Base-by-base conservation (phyloP, 2,888 invertebrate species). In the Microctonus aethiopoides region DNA sequence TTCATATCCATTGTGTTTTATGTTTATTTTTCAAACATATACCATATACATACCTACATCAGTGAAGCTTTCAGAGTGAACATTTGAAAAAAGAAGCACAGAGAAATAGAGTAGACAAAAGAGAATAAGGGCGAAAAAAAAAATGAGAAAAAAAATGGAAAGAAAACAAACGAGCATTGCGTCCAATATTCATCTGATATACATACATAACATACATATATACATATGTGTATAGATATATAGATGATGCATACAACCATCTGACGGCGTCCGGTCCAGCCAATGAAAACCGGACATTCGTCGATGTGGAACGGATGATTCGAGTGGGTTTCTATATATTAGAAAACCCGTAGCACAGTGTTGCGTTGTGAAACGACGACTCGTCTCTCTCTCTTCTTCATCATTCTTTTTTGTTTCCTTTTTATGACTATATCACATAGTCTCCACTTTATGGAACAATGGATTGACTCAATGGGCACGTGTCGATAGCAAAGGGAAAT, bases 261-360 rank as follows among this genome's bases (percentile, higher is more conserved):
- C 52, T 16, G 24, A 26, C 32, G 32, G 57, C n/a, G 16, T 32
- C 10, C n/a, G 32, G 57, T 57, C 32, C 32, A 34, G 3, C 41
- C 39, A 20, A 29, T n/a, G 24, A 46, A 26, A 61, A 67, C 71
- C 52, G 54, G 56, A 59, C 62, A 66, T 51, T 72, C 72, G 66
- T 70, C 51, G 71, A 71, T 65, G 74, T 59, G 71, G 68, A 70
- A 72, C 68, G 71, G 72, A 75, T 71, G 74, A 72, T 75, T 74
- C 61, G 61, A 73, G 69, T 64, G 64, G 62, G 63, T 70, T 52
- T 9, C 46, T 46, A 20, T 46, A 16, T 67, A 74, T 75, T 67
- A 71, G 69, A 68, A 65, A 57, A 74, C 67, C 59, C 32, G 51
- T 67, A 61, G 34, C 60, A 74, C 72, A 67, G 71, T 68, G 66